Percentiles rank a stretch among this genome's conserved stretches.
phyloP scores from a whole-genome alignment of 2,797 vertebrate genomes.

The Gambelia wislizenii region DNA sequence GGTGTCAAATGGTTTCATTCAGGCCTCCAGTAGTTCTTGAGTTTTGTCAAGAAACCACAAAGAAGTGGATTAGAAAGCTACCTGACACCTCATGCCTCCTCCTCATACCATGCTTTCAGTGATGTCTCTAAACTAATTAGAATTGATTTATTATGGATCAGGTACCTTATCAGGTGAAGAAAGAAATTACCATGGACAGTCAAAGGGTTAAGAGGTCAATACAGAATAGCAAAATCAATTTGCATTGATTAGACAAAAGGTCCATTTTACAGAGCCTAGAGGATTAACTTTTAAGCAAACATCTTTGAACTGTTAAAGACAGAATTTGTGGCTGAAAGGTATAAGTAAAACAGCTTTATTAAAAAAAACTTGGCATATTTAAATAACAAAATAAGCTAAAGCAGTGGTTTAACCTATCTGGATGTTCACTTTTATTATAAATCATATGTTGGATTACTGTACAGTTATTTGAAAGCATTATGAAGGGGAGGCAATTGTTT shows the following conservation, averaged over 20 bases:
- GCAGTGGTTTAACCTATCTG: constrained; percentile 71
- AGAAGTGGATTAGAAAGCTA: constrained; percentile 59
- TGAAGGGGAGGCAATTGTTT: constrained; percentile 69
- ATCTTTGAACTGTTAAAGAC: constrained; percentile 87
- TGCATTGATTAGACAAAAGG: constrained; percentile 98
- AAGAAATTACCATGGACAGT: constrained; percentile 94
- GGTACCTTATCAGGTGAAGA: constrained; percentile 97
- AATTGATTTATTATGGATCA: constrained; percentile 99
- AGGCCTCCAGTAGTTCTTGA: not conserved
- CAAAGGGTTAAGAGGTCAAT: constrained; percentile 92
- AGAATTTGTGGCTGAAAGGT: constrained; percentile 77
- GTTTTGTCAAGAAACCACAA: constrained; percentile 52
- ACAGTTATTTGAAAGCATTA: constrained; percentile 72
- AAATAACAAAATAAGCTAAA: constrained; percentile 74
- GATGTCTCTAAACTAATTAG: constrained; percentile 93
- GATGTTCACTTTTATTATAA: constrained; percentile 76
- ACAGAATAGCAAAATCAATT: constrained; percentile 98
- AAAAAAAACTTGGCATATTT: constrained; percentile 74
- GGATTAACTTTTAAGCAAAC: constrained; percentile 95
- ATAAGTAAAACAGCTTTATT: constrained; percentile 71
- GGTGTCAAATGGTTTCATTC: constrained; percentile 38
- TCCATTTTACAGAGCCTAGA: constrained; percentile 96
- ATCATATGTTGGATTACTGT: constrained; percentile 71
- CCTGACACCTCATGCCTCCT: constrained; percentile 74
- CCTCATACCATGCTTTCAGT: constrained; percentile 78